Conservation (phyloP, 2,888 invertebrate genomes). For the Pandemis cinnamomeana region DNA sequence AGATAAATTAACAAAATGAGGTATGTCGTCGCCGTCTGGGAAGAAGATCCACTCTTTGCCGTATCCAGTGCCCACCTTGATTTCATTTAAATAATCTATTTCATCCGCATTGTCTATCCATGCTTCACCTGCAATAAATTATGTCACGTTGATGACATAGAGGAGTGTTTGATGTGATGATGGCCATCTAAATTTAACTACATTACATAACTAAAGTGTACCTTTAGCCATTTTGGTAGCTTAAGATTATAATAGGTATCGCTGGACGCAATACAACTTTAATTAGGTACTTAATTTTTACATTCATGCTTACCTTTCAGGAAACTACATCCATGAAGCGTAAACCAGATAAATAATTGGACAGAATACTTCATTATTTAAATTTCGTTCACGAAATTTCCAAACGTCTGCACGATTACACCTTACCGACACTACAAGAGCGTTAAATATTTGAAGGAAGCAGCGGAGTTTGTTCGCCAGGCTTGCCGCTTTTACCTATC, state of each 20-base stretch:
- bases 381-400: not conserved
- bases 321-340: not conserved
- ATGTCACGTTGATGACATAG: not conserved
- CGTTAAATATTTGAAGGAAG: not conserved
- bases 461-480: not conserved
- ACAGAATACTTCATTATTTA: not conserved
- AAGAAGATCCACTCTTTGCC: constrained; percentile 76
- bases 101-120: not conserved
- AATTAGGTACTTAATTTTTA: not conserved
- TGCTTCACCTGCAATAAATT: constrained; percentile 18
- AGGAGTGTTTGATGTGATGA: not conserved
- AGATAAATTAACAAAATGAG: constrained; percentile 59
- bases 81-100: constrained; percentile 4
- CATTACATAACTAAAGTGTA: not conserved
- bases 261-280: not conserved
- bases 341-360: not conserved
- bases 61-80: constrained; percentile 52
- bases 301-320: not conserved
- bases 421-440: not conserved
- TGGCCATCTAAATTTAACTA: not conserved
- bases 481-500: not conserved
- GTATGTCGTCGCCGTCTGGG: constrained; percentile 69
- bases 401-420: not conserved
- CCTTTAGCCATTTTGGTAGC: not conserved
- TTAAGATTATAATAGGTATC: not conserved